Conservation (phyloP, 37 sponge, comb jelly and placozoan genomes). For the Lycopodina hypogea region DNA sequence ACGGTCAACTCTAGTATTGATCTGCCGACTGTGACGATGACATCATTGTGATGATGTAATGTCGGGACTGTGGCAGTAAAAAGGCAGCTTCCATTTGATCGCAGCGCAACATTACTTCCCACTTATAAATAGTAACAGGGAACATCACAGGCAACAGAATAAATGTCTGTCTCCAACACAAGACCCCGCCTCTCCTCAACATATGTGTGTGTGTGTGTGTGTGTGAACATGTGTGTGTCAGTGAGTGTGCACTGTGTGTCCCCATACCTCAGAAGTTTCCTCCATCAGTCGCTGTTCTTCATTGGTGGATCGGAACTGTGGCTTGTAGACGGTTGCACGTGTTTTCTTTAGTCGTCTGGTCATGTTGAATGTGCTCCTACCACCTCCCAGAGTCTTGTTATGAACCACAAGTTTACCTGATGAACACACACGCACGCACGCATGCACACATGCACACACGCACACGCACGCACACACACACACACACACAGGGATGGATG, state of each 20-base stretch:
- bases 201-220: too few relatives aligned
- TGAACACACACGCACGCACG: background rate
- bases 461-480: background rate
- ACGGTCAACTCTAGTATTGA: too few relatives aligned
- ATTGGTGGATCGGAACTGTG: background rate
- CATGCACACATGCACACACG: background rate
- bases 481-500: background rate
- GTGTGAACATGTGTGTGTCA: background rate
- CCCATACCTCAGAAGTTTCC: constrained; percentile 28
- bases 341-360: constrained; percentile 1
- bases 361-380: constrained; percentile 6
- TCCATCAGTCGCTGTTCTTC: constrained; percentile 4
- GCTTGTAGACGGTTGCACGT: background rate
- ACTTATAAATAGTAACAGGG: too few relatives aligned
- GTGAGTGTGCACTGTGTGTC: too few relatives aligned
- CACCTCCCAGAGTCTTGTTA: constrained; percentile 39
- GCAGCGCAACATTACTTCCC: too few relatives aligned
- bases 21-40: too few relatives aligned
- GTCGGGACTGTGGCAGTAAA: too few relatives aligned
- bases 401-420: constrained; percentile 27
- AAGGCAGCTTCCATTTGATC: too few relatives aligned
- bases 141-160: too few relatives aligned
- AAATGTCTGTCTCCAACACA: too few relatives aligned
- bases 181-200: too few relatives aligned
- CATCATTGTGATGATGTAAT: too few relatives aligned